Conservation (phyloP, 35 echinoderm and acorn worm species). For the Diadema setosum region DNA sequence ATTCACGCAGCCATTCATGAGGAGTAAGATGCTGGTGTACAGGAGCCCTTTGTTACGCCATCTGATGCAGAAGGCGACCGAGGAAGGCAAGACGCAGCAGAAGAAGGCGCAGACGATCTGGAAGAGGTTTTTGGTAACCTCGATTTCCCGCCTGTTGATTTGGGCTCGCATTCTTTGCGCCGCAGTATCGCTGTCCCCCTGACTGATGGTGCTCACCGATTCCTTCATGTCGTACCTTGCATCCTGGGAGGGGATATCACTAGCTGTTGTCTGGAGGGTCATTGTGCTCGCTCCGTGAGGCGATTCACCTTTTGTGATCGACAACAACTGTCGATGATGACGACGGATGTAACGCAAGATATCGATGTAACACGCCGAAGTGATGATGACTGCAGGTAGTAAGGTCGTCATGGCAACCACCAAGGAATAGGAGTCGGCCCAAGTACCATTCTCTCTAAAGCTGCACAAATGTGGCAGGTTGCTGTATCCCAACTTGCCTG, state of each 20-base stretch:
- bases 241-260: background rate
- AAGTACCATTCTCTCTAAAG: background rate
- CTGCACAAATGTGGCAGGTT: background rate
- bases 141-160: background rate
- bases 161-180: background rate
- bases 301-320: background rate
- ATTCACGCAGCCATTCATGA: background rate
- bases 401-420: background rate
- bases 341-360: background rate
- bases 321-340: background rate
- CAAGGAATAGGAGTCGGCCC: background rate
- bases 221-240: too few species aligned
- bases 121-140: background rate
- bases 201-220: too few species aligned
- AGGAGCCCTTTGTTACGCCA: background rate
- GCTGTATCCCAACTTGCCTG: background rate
- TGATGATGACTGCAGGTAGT: background rate
- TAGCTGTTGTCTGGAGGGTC: too few species aligned
- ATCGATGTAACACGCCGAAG: background rate
- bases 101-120: background rate
- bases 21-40: background rate
- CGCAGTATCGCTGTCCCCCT: background rate
- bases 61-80: background rate
- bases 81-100: background rate
- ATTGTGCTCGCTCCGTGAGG: background rate